phyloP scores from a whole-genome alignment of 53 echinoderm and acorn worm genomes.

The Hippasteria phrygiana region DNA sequence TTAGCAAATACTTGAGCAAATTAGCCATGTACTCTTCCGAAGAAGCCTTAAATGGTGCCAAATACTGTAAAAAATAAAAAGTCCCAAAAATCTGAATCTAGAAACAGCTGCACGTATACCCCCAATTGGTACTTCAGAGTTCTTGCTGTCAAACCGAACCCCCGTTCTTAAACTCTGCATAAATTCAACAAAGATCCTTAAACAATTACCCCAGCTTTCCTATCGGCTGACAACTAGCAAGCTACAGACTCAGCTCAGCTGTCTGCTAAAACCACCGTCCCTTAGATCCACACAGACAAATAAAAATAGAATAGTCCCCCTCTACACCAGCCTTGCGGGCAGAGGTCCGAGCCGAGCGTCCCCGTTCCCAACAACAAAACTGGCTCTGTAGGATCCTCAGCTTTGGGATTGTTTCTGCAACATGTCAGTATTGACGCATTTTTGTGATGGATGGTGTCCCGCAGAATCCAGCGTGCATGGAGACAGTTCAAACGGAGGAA shows the following conservation, averaged over 20 bases:
- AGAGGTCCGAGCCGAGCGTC: not conserved
- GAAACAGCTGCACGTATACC: too few relatives aligned
- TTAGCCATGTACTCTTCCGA: too few relatives aligned
- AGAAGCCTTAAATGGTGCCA: too few relatives aligned
- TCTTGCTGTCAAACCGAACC: too few relatives aligned
- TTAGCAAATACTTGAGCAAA: too few relatives aligned
- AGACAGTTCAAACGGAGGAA: conserved; percentile 70
- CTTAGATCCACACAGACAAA: conserved; percentile 12
- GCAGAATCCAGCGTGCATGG: conserved; percentile 94
- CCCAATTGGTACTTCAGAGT: too few relatives aligned
- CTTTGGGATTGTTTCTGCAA: conserved; percentile 1
- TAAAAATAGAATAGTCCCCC: not conserved
- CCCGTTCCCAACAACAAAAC: not conserved
- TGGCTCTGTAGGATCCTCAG: not conserved
- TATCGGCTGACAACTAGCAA: not conserved
- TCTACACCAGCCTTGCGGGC: not conserved
- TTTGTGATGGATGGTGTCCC: conserved; percentile 15
- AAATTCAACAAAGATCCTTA: conserved; percentile 1
- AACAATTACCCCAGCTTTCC: not conserved
- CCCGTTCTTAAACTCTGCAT: not conserved
- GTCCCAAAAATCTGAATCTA: too few relatives aligned
- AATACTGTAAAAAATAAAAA: too few relatives aligned
- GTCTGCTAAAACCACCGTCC: conserved; percentile 15
- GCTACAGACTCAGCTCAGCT: conserved; percentile 3
- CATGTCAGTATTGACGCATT: conserved; percentile 25